These are phyloP conservation scores for Gymnodraco acuticeps DNA, from an alignment of 2,797 vertebrate genomes.

Conservation along the genomic window DNA sequence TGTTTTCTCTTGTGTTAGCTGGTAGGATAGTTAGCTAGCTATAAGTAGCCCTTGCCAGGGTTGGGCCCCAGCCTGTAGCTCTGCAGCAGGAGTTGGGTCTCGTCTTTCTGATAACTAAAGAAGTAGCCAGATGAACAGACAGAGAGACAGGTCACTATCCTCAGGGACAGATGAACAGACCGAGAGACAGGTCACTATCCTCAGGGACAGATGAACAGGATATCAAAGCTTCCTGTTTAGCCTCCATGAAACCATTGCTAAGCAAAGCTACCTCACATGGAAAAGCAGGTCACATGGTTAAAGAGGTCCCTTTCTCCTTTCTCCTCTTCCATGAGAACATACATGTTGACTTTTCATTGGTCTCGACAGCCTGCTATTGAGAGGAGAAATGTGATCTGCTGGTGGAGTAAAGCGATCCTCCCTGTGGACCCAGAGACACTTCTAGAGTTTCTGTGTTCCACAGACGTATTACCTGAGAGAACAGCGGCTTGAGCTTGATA, in stretches of 20 bases:
- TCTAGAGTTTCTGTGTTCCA: conserved; percentile 42
- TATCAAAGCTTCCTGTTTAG: neutral
- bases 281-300: neutral
- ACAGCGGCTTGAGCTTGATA: neutral
- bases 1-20: neutral
- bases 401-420: conserved; percentile 41
- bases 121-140: neutral
- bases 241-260: neutral
- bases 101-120: neutral
- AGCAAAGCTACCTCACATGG: neutral
- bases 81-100: neutral
- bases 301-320: neutral
- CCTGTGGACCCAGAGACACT: conserved; percentile 19
- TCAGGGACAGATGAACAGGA: neutral
- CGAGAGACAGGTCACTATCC: neutral
- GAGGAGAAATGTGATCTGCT: conserved; percentile 41
- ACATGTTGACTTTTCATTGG: conserved; percentile 11
- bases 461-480: conserved; percentile 24
- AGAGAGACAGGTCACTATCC: neutral
- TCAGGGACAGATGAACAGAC: neutral
- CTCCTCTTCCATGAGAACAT: conserved; percentile 1
- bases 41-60: no score
- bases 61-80: no score
- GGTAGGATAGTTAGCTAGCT: neutral
- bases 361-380: conserved; percentile 9